Evolutionary conservation across 2,797 vertebrate genomes (phyloP).

Genomic region (Scyliorhinus canicula): DNA sequence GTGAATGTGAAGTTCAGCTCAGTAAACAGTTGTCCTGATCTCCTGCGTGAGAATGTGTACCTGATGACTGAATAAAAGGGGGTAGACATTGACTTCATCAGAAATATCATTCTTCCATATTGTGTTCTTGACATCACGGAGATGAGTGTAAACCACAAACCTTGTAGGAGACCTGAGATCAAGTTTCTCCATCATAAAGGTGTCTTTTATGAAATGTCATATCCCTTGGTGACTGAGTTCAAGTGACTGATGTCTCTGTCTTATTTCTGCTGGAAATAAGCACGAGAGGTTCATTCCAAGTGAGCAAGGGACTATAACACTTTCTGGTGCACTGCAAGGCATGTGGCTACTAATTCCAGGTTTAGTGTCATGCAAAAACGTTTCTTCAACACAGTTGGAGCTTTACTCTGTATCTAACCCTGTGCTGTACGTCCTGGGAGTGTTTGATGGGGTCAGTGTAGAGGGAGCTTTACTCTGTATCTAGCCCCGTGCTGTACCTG

Average conservation of each 20-base stretch:
- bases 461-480: no score
- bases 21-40: neutral
- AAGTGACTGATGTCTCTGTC: neutral
- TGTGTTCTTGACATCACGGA: neutral
- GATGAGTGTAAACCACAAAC: no score
- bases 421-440: no score
- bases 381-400: neutral
- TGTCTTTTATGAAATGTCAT: neutral
- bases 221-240: neutral
- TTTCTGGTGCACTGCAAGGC: neutral
- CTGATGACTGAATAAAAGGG: neutral
- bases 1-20: neutral
- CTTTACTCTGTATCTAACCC: neutral
- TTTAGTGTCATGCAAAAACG: neutral
- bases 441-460: no score
- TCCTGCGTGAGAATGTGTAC: no score
- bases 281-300: no score
- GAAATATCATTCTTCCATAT: neutral
- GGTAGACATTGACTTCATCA: neutral
- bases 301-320: no score
- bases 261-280: neutral
- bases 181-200: neutral
- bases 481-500: no score
- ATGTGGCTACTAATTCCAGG: neutral
- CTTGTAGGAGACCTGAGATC: no score